Base-by-base conservation (phyloP, 2,113 vertebrate species). In the Mirza zaza region DNA sequence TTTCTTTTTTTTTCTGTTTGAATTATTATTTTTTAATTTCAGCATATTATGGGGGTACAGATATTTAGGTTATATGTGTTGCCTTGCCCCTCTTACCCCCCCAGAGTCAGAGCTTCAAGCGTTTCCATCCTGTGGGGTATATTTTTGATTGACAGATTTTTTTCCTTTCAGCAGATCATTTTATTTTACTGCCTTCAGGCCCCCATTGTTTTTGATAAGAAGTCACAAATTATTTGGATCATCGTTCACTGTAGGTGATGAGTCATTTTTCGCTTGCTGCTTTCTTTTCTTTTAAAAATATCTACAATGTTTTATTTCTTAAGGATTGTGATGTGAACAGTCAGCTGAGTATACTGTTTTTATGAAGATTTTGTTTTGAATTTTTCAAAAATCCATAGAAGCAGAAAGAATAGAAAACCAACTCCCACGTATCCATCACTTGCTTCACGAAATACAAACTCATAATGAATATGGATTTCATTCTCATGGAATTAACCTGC, bases 221-320 rank as follows among this genome's bases (percentile, higher is more conserved):
- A 90, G 32, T 79, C 63, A 34, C 61, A 77, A 50, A 59, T 45
- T 79, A 71, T 42, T 90, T 77, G 73, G 50, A 71, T 36, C 48
- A 10, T 61, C 67, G 34, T 71, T 80, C 63, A 73, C 23, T 80
- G 10, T 70, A 48, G 36, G 23, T 55, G 18, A 63, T 71, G 32
- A 88, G 7, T 90, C 14, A 42, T 79, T 96, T 89, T 93, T 87
- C 39, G 89, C 36, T 42, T 89, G 39, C 52, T 96, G 29, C 17
- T 50, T 76, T 76, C 68, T 73, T 73, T 65, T 67, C 63, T 67
- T 67, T 29, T 25, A 23, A 20, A 67, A 87, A 48, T 36, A 21
- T 59, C 68, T 91, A n/a, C 65, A 70, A 29, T 27, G 27, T 65
- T 87, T 82, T 63, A n/a, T 65, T 71, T 76, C 87, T 77, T 36